A percentile compares a stretch with the other conserved stretches of the same genome.
Conservation (phyloP, 2,888 invertebrate species). For the Drosophila subsilvestris region DNA sequence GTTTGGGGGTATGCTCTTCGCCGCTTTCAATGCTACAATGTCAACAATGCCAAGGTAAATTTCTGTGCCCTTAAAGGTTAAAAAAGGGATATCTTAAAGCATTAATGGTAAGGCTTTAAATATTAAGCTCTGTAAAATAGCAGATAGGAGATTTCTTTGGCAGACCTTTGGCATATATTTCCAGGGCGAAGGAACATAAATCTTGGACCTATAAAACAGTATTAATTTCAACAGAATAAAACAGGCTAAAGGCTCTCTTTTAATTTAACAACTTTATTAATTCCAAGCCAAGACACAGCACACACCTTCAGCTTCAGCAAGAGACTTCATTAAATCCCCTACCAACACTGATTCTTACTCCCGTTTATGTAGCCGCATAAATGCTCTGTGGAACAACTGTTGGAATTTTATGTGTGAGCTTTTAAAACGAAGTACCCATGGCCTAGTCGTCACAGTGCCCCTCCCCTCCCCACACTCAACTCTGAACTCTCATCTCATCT, state of each 20-base stretch:
- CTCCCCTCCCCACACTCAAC: conserved; percentile 8
- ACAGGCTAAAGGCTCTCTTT: not conserved
- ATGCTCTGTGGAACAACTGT: not conserved
- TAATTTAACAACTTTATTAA: not conserved
- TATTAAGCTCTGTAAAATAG: no score
- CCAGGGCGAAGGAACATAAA: no score
- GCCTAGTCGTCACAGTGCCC: not conserved
- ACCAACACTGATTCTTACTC: conserved; percentile 1
- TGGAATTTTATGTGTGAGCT: conserved; percentile 35
- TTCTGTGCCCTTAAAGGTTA: no score
- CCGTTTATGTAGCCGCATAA: conserved; percentile 8
- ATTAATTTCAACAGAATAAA: not conserved
- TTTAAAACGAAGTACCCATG: conserved; percentile 41
- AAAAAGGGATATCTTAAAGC: no score
- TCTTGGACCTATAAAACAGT: not conserved
- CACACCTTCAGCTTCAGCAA: not conserved
- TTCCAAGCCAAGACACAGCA: not conserved
- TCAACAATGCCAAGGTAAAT: no score
- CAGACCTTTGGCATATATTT: no score
- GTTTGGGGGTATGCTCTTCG: no score
- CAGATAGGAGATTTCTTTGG: no score
- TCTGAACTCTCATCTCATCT: conserved; percentile 49
- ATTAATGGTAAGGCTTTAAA: no score
- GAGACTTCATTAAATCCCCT: not conserved
- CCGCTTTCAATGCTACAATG: no score